Conservation (phyloP, 2,797 vertebrate genomes). For the Eulemur coronatus region DNA sequence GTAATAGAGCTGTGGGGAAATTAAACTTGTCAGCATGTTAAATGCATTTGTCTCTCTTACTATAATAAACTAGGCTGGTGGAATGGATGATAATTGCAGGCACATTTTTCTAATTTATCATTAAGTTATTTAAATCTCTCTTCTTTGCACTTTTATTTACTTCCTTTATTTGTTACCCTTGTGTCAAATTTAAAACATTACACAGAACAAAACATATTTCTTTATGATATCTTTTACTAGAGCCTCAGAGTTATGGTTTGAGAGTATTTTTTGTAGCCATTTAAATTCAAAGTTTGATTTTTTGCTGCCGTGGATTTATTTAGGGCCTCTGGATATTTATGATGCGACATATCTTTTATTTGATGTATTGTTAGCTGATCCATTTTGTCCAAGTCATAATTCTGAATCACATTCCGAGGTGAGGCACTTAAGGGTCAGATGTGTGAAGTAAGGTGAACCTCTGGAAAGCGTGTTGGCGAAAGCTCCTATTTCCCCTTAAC, state of each 20-base stretch:
- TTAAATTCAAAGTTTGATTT: neutral
- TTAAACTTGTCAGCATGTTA: constrained; percentile 83
- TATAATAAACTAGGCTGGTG: constrained; percentile 71
- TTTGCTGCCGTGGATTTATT: neutral
- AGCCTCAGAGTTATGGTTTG: neutral
- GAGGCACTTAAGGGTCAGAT: neutral
- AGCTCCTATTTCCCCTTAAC: neutral
- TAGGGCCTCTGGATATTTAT: neutral
- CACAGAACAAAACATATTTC: neutral
- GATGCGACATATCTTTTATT: neutral
- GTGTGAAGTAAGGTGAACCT: neutral
- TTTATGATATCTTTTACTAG: neutral
- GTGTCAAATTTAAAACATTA: constrained; percentile 20
- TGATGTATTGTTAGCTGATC: neutral
- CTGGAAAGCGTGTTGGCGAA: neutral
- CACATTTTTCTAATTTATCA: constrained; percentile 79
- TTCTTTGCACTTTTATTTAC: constrained; percentile 13
- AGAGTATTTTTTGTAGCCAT: neutral
- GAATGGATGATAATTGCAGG: constrained; percentile 67
- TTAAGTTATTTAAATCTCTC: constrained; percentile 11
- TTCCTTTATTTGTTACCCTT: neutral
- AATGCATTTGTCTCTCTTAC: constrained; percentile 82
- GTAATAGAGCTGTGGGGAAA: constrained; percentile 83
- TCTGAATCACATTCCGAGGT: neutral
- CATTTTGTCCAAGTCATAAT: neutral